phyloP scores from a whole-genome alignment of 1,140 invertebrate genomes.

The Drosophila trapezifrons region DNA sequence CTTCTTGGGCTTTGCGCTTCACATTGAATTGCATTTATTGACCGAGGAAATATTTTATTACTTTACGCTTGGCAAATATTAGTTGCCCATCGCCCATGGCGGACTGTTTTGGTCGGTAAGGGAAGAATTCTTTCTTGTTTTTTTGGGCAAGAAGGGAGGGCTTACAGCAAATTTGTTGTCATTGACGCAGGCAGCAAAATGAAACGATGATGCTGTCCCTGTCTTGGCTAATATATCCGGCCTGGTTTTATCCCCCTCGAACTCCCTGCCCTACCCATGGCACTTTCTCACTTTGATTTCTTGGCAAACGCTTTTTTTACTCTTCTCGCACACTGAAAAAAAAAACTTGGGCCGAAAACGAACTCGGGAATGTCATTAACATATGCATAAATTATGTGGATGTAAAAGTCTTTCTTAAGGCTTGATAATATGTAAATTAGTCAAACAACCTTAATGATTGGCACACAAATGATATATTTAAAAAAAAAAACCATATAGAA shows the following conservation, averaged over 20 bases:
- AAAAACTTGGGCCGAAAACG: not conserved
- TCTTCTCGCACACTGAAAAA: slow-evolving; percentile 12
- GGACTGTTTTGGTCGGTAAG: slow-evolving; percentile 1
- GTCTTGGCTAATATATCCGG: slow-evolving; percentile 61
- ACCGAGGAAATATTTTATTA: slow-evolving; percentile 77
- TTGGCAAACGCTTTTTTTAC: slow-evolving; percentile 57
- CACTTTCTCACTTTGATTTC: slow-evolving; percentile 69
- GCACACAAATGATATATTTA: no score
- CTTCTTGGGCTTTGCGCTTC: slow-evolving; percentile 35
- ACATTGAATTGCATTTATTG: slow-evolving; percentile 77
- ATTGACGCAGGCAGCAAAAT: slow-evolving; percentile 50
- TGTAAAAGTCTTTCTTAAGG: not conserved
- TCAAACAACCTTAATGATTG: not conserved
- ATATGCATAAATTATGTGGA: not conserved
- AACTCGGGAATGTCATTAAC: no score
- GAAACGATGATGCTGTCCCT: slow-evolving; percentile 46
- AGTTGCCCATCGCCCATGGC: slow-evolving; percentile 55
- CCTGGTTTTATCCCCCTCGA: slow-evolving; percentile 18
- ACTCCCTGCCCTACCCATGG: not conserved
- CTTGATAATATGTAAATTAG: not conserved
- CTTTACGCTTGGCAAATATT: slow-evolving; percentile 80
- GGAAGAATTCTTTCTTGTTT: slow-evolving; percentile 4
- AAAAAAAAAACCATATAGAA: not conserved
- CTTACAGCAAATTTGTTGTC: slow-evolving; percentile 46
- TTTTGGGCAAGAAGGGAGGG: not conserved